Percentiles rank a stretch among this genome's conserved stretches.
Evolutionary conservation across 2,888 invertebrate species (phyloP).

Genomic region (Andrena haemorrhoa): DNA sequence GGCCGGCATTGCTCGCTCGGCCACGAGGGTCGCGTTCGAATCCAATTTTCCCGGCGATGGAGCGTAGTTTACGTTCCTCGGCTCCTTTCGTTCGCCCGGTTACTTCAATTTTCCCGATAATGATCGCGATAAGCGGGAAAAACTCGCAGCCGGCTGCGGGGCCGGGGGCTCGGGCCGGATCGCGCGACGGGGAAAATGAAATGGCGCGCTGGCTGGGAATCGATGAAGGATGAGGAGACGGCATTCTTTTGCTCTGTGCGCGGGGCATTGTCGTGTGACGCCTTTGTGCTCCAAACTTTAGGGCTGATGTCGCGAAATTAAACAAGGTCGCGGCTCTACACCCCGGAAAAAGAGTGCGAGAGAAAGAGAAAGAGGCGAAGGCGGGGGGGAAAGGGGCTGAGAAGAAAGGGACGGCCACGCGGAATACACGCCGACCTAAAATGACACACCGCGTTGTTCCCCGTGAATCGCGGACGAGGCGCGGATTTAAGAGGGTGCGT

Average conservation of each 20-base stretch:
- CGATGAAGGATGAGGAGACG: conserved; percentile 38
- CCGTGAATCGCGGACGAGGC: conserved; percentile 15
- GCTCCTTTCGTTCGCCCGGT: conserved; percentile 16
- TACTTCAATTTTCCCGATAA: conserved; percentile 27
- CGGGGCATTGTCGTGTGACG: conserved; percentile 21
- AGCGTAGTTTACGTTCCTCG: not conserved
- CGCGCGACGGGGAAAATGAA: conserved; percentile 16
- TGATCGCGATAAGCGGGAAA: conserved; percentile 31
- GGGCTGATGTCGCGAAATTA: conserved; percentile 37
- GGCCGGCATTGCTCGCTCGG: not conserved
- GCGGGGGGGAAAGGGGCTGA: too few species aligned
- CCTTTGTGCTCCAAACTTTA: conserved; percentile 36
- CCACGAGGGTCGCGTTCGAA: conserved; percentile 8
- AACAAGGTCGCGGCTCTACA: conserved; percentile 42
- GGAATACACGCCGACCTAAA: conserved; percentile 20
- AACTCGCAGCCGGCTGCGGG: not conserved
- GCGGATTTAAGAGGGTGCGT: conserved; percentile 20
- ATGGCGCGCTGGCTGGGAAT: conserved; percentile 16
- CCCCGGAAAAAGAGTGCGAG: not conserved
- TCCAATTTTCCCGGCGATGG: conserved; percentile 14
- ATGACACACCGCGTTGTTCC: conserved; percentile 25
- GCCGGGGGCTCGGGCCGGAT: not conserved
- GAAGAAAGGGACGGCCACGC: not conserved
- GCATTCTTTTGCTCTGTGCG: conserved; percentile 33
- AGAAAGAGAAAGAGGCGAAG: not conserved